A percentile compares a stretch with the other conserved stretches of the same genome.
Evolutionary conservation across 2,113 vertebrate genomes (phyloP).

Genomic region (Microcebus murinus): DNA sequence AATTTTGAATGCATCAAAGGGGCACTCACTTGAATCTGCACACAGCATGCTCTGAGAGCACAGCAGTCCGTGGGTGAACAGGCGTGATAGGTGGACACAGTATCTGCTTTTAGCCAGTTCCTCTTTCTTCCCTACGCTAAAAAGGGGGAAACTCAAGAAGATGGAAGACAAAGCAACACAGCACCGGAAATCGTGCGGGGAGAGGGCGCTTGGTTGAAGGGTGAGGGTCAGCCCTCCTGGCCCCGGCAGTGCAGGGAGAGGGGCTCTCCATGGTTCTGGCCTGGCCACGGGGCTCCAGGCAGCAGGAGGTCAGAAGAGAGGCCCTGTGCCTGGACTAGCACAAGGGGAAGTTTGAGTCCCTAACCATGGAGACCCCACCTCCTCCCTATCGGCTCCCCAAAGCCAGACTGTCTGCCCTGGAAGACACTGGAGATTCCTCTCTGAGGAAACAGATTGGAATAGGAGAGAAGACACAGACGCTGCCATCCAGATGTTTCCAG

Average conservation of each 20-base stretch:
- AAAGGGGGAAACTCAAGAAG: not conserved
- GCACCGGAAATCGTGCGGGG: rapidly evolving
- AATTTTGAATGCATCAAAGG: not conserved
- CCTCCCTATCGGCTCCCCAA: too few species aligned
- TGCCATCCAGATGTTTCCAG: not conserved
- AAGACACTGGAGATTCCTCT: not conserved
- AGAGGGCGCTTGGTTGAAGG: rapidly evolving
- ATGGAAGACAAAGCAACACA: not conserved
- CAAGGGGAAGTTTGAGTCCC: not conserved
- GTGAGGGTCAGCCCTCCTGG: too few species aligned
- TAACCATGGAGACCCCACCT: rapidly evolving
- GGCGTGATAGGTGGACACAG: not conserved
- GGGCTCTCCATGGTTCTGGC: too few species aligned
- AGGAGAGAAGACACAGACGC: not conserved
- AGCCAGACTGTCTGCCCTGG: not conserved
- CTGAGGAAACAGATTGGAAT: too few species aligned
- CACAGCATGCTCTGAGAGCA: not conserved
- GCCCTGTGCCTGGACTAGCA: rapidly evolving
- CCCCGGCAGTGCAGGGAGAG: rapidly evolving
- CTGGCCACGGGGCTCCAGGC: too few species aligned
- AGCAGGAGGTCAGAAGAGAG: too few species aligned
- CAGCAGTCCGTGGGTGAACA: rapidly evolving
- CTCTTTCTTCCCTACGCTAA: not conserved
- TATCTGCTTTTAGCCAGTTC: rapidly evolving
- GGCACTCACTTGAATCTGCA: not conserved